Evolutionary conservation across 2,113 vertebrate species (phyloP).

Genomic region (Cyanocitta stelleri): DNA sequence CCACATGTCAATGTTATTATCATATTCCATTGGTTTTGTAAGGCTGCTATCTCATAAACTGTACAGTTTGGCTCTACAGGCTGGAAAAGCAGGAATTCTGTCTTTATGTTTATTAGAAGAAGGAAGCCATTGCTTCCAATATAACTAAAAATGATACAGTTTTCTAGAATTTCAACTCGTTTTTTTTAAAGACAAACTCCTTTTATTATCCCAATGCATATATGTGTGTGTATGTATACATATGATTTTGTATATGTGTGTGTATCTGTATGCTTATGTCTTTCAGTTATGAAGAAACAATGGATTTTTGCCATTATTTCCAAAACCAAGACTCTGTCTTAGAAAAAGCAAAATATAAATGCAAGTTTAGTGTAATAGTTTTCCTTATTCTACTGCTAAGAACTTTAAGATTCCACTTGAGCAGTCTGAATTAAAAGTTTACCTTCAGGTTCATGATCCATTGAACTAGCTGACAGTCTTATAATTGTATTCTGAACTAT

Average conservation of each 20-base stretch:
- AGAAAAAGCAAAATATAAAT: neutral
- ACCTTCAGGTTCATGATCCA: neutral
- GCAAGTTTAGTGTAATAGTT: neutral
- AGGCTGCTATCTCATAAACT: neutral
- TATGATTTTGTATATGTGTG: neutral
- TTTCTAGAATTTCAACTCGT: neutral
- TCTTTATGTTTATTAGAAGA: neutral
- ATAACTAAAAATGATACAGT: neutral
- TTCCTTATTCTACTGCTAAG: neutral
- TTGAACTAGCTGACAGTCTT: neutral
- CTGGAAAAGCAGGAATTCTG: neutral
- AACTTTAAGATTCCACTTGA: neutral
- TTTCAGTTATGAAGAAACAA: neutral
- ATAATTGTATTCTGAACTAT: neutral
- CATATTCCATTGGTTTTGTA: neutral
- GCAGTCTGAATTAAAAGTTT: neutral
- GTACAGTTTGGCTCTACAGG: neutral
- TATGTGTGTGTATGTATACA: accelerated
- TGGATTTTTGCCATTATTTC: neutral
- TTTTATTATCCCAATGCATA: neutral
- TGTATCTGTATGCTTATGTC: neutral
- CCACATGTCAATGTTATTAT: neutral
- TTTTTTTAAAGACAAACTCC: neutral
- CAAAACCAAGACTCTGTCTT: neutral
- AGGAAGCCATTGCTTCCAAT: neutral